Evolutionary conservation across 1,140 invertebrate genomes (phyloP).

Genomic region (Ruditapes philippinarum): DNA sequence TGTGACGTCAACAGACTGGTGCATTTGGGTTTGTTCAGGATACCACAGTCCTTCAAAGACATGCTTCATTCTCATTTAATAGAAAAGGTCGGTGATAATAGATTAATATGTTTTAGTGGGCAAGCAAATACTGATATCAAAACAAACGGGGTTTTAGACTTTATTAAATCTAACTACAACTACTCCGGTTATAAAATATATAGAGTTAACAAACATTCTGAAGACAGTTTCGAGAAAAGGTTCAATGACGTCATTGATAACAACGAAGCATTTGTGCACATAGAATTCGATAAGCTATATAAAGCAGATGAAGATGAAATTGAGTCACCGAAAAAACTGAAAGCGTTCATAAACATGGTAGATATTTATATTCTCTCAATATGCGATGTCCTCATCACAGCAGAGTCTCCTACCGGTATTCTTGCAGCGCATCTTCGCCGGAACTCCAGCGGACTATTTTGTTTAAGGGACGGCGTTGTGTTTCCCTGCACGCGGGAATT

Average conservation of each 20-base stretch:
- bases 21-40: not conserved
- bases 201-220: not conserved
- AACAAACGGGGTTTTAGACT: not conserved
- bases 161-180: not conserved
- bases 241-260: not conserved
- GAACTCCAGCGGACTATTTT: constrained; percentile 8
- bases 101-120: not conserved
- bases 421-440: not conserved
- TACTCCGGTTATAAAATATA: not conserved
- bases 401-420: not conserved
- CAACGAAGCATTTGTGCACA: not conserved
- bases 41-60: not conserved
- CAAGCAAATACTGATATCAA: not conserved
- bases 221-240: not conserved
- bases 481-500: not conserved
- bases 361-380: not conserved
- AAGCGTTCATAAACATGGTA: not conserved
- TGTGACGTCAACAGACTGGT: constrained; percentile 7
- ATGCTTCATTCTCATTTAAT: not conserved
- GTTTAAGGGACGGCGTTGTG: not conserved
- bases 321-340: not conserved
- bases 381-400: not conserved
- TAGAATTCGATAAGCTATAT: not conserved
- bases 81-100: not conserved
- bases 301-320: not conserved